These are phyloP conservation scores for Eupithecia insigniata DNA, from an alignment of 2,888 invertebrate genomes.

Conservation along the genomic window DNA sequence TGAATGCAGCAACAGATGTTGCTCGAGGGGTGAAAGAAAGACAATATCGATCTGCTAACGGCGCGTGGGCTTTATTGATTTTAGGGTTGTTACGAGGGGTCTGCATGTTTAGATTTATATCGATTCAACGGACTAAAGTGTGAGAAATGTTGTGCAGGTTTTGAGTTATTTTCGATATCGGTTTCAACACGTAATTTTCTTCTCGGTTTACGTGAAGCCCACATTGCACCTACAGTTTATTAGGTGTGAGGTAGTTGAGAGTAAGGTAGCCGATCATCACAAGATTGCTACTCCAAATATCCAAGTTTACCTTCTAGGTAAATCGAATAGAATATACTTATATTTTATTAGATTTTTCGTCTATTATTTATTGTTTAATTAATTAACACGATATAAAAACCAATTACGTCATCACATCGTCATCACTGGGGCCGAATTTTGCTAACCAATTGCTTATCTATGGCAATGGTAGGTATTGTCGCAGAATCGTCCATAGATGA, in stretches of 20 bases:
- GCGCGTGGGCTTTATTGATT: slow-evolving; percentile 72
- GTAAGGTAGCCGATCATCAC: not conserved
- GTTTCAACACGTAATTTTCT: slow-evolving; percentile 42
- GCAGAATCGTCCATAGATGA: too few species aligned
- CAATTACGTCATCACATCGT: not conserved
- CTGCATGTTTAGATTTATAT: slow-evolving; percentile 26
- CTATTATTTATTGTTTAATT: too few species aligned
- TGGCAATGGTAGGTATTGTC: too few species aligned
- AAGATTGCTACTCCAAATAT: not conserved
- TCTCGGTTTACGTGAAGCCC: slow-evolving; percentile 23
- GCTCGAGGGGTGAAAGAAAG: slow-evolving; percentile 63
- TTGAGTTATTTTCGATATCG: slow-evolving; percentile 12
- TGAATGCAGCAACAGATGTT: slow-evolving; percentile 65
- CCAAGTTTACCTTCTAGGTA: too few species aligned
- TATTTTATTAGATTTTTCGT: too few species aligned
- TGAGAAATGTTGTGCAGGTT: slow-evolving; percentile 32
- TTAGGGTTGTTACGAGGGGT: slow-evolving; percentile 55
- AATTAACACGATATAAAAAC: too few species aligned
- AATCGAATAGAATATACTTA: too few species aligned
- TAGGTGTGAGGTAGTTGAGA: slow-evolving; percentile 3
- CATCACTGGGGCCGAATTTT: too few species aligned
- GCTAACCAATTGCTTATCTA: too few species aligned
- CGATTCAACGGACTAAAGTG: slow-evolving; percentile 33
- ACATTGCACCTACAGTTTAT: slow-evolving; percentile 5
- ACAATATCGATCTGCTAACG: slow-evolving; percentile 75